These are phyloP conservation scores for Orthonevra nobilis DNA, from an alignment of 2,888 invertebrate species.

Conservation along the genomic window DNA sequence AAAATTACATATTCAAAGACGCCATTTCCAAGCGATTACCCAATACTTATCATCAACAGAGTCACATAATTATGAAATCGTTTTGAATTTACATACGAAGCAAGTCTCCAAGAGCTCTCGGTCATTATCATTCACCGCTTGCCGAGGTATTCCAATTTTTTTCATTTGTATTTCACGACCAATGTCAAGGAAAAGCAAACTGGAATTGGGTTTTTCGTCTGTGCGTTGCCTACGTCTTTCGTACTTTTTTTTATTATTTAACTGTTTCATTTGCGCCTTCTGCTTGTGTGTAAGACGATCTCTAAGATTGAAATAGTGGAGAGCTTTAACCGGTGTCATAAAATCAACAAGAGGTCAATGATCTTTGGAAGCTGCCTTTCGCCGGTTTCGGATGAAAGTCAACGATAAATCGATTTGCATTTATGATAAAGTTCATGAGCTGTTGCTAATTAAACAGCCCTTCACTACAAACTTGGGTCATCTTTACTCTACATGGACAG, in stretches of 20 bases:
- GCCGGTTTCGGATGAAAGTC: too few species aligned
- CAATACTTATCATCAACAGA: conserved; percentile 7
- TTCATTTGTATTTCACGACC: conserved; percentile 4
- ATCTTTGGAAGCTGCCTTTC: conserved; percentile 11
- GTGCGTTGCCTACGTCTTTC: background rate
- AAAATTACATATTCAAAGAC: too few species aligned
- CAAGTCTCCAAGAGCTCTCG: background rate
- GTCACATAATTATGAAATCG: conserved; percentile 38
- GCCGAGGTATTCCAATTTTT: background rate
- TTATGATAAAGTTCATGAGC: too few species aligned
- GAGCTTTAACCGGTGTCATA: conserved; percentile 6
- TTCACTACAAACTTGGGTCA: too few species aligned
- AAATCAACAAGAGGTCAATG: conserved; percentile 34
- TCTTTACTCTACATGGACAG: too few species aligned
- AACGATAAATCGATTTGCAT: too few species aligned
- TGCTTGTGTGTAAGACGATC: conserved; percentile 8
- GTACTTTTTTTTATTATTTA: background rate
- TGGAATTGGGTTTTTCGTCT: conserved; percentile 25
- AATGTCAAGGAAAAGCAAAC: conserved; percentile 53
- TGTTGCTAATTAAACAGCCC: too few species aligned
- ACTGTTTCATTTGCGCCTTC: conserved; percentile 23
- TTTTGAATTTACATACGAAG: conserved; percentile 1
- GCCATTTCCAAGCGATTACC: conserved; percentile 32
- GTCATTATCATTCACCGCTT: conserved; percentile 23
- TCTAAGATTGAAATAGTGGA: background rate